These are phyloP conservation scores for Amniataba percoides DNA, from an alignment of 2,797 vertebrate species.

Conservation along the genomic window DNA sequence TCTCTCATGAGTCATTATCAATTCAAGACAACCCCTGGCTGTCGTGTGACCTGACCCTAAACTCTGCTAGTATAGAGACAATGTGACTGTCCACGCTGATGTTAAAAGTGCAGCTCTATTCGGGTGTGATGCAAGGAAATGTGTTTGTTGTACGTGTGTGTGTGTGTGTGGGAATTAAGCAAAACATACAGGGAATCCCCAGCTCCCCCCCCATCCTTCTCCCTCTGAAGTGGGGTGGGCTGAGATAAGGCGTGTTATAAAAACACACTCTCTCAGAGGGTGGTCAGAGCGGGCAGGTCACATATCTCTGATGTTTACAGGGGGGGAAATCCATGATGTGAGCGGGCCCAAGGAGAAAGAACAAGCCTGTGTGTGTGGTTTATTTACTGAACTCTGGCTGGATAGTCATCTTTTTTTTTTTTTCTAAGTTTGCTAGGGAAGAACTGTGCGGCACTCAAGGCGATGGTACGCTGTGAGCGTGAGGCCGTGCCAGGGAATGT, in stretches of 20 bases:
- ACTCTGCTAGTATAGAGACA: constrained; percentile 24
- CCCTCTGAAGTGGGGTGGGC: constrained; percentile 68
- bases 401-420: constrained; percentile 28
- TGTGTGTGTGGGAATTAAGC: constrained; percentile 30
- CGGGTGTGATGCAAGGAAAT: not conserved
- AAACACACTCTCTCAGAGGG: constrained; percentile 69
- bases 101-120: constrained; percentile 53
- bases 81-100: not conserved
- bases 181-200: constrained; percentile 68
- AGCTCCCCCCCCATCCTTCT: not conserved
- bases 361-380: not conserved
- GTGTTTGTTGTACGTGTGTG: not conserved
- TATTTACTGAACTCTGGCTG: constrained; percentile 38
- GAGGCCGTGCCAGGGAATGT: constrained; percentile 55
- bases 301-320: constrained; percentile 69
- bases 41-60: constrained; percentile 38
- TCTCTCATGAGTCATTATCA: constrained; percentile 36
- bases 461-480: constrained; percentile 24
- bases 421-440: constrained; percentile 39
- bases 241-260: constrained; percentile 70
- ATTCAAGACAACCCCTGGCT: constrained; percentile 24
- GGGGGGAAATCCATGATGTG: constrained; percentile 55
- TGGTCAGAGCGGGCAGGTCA: constrained; percentile 62
- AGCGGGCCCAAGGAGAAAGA: constrained; percentile 24
- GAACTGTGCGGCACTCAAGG: constrained; percentile 48